Conservation (phyloP, 1,140 invertebrate genomes). For the Plodia interpunctella region DNA sequence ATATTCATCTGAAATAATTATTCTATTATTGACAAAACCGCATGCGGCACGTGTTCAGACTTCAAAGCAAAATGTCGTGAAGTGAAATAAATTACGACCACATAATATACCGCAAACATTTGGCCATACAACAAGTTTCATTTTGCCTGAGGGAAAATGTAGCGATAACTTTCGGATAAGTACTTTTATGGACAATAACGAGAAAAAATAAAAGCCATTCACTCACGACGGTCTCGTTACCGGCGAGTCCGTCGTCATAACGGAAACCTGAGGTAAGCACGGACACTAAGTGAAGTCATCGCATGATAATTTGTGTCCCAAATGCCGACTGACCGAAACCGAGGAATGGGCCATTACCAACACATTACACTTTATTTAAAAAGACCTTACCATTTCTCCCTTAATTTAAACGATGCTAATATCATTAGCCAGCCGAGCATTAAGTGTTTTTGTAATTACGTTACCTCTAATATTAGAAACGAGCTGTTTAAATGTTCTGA, state of each 20-base stretch:
- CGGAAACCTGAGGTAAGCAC: conserved; percentile 25
- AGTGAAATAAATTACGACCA: conserved; percentile 36
- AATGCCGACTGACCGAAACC: conserved; percentile 21
- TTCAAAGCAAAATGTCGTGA: conserved; percentile 28
- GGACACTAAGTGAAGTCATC: conserved; percentile 27
- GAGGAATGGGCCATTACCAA: conserved; percentile 26
- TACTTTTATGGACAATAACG: conserved; percentile 41
- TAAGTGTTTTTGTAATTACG: conserved; percentile 34
- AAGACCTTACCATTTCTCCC: conserved; percentile 22
- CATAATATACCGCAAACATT: conserved; percentile 6
- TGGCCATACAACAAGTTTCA: conserved; percentile 12
- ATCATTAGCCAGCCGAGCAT: conserved; percentile 26
- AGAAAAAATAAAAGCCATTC: conserved; percentile 31
- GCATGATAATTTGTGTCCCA: conserved; percentile 23
- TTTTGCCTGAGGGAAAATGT: conserved; percentile 26
- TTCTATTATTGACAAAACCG: conserved; percentile 7
- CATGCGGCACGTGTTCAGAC: conserved; percentile 24
- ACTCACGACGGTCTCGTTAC: conserved; percentile 27
- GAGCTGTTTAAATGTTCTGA: conserved; percentile 31
- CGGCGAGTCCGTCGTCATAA: conserved; percentile 19
- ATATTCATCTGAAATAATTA: conserved; percentile 9
- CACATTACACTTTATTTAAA: conserved; percentile 31
- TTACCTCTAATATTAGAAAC: conserved; percentile 29
- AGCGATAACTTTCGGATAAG: conserved; percentile 29
- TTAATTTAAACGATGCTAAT: conserved; percentile 33